Base-by-base conservation (phyloP, 2,113 vertebrate species). In the Leucoraja erinaceus region DNA sequence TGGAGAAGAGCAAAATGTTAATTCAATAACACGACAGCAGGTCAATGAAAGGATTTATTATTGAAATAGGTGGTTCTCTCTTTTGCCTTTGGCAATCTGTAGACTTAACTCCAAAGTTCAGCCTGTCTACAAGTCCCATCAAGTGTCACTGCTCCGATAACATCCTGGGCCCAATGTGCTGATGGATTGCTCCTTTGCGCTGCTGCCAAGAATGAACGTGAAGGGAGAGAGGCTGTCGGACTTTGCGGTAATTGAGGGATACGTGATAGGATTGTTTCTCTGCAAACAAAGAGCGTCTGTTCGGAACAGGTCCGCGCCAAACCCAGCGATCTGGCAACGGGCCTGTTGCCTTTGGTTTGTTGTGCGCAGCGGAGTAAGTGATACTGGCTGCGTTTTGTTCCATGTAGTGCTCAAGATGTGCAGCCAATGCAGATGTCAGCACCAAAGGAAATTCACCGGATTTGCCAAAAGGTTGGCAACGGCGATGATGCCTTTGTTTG, bases 261-360 rank as follows among this genome's bases (percentile, higher is more conserved):
- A 88, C 31, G 83, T 31, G 28, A 88, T 88, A 25, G 28, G 83
- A 66, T 61, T 83, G 79, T 56, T 83, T 10, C 10, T 20, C 79
- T 31, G n/a, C 38, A 88, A 88, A 88, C 83, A 88, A 88, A 61
- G 83, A 88, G 14, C 28, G 63, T 88, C 83, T 88, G 83, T 88
- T 63, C n/a, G 31, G 63, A 63, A 63, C 31, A 88, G 83, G 83
- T 20, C 63, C 31, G 59, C 28, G 31, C 83, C 56, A 7, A 33
- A 2, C 18, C 70, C n/a, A n/a, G n/a, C 11, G 83, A 63, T 31
- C 83, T 88, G 83, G 83, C 83, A 88, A 63, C 83, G 63, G 56
- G 31, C 63, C 59, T 86, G 83, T 86, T 86, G 25, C n/a, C 56
- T 63, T 31, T 8, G 54, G 59, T 31, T 63, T 63, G 83, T 63